phyloP scores from a whole-genome alignment of 2,888 invertebrate species.

The Eristalis arbustorum region DNA sequence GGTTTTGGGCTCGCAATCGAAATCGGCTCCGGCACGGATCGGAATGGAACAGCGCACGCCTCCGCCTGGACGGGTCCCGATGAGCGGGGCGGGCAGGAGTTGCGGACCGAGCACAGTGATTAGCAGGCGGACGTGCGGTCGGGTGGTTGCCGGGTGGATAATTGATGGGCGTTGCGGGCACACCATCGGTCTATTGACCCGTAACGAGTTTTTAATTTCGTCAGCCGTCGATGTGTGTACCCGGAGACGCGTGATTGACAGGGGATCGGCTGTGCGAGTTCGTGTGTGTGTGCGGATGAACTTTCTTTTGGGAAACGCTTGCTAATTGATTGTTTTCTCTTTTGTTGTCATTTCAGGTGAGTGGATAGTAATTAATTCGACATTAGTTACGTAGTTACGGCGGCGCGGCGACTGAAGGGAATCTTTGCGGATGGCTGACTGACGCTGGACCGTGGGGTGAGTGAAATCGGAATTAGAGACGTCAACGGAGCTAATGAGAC shows the following conservation, averaged over 20 bases:
- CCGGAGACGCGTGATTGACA: conserved; percentile 18
- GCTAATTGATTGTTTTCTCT: conserved; percentile 13
- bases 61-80: not conserved
- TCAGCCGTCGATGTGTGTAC: not conserved
- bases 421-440: not conserved
- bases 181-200: conserved; percentile 24
- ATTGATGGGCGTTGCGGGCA: conserved; percentile 12
- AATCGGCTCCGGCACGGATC: not conserved
- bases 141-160: not conserved
- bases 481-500: not conserved
- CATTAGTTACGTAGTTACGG: not conserved
- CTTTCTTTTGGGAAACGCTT: conserved; percentile 9
- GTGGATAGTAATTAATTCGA: conserved; percentile 20
- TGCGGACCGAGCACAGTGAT: conserved; percentile 20
- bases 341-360: conserved; percentile 36
- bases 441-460: not conserved
- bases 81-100: not conserved
- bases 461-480: not conserved
- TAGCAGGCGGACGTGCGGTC: not conserved
- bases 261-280: not conserved
- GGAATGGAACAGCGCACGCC: not conserved
- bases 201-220: conserved; percentile 53
- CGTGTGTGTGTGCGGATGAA: not conserved
- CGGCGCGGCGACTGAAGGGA: not conserved
- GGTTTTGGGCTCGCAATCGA: not conserved